Evolutionary conservation across 2,113 vertebrate genomes (phyloP).

Genomic region (Eulacestoma nigropectus): DNA sequence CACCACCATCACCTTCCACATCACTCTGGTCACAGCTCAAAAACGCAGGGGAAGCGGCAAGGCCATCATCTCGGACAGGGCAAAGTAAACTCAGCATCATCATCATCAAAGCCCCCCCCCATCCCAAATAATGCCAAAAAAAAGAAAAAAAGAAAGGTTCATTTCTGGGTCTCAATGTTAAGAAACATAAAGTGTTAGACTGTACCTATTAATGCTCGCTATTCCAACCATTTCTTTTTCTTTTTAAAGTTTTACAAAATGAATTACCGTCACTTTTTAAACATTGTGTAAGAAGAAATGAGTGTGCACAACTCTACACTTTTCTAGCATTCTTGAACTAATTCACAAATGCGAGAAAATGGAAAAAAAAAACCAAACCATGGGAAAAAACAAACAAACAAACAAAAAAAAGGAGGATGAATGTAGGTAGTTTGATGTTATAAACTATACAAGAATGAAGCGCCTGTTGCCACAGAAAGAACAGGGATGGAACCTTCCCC

Average conservation of each 20-base stretch:
- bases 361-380: conserved; percentile 30
- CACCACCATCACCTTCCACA: conserved; percentile 63
- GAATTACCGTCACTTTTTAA: conserved; percentile 78
- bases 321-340: conserved; percentile 88
- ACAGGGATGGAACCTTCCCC: conserved; percentile 42
- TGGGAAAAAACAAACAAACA: background rate
- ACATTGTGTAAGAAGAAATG: conserved; percentile 79
- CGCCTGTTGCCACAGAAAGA: conserved; percentile 71
- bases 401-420: conserved; percentile 54
- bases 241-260: conserved; percentile 81
- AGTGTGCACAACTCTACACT: conserved; percentile 90
- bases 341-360: conserved; percentile 86
- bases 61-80: conserved; percentile 7
- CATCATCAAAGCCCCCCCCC: background rate
- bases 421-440: conserved; percentile 77
- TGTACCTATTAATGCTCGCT: conserved; percentile 77
- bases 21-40: conserved; percentile 44
- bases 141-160: background rate
- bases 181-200: conserved; percentile 74
- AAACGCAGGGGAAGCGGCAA: conserved; percentile 34
- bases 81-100: conserved; percentile 21
- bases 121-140: background rate
- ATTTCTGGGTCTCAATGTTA: conserved; percentile 74
- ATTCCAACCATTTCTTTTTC: conserved; percentile 75
- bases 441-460: conserved; percentile 76